Conservation (phyloP, 2,797 vertebrate genomes). For the Epinephelus coioides region DNA sequence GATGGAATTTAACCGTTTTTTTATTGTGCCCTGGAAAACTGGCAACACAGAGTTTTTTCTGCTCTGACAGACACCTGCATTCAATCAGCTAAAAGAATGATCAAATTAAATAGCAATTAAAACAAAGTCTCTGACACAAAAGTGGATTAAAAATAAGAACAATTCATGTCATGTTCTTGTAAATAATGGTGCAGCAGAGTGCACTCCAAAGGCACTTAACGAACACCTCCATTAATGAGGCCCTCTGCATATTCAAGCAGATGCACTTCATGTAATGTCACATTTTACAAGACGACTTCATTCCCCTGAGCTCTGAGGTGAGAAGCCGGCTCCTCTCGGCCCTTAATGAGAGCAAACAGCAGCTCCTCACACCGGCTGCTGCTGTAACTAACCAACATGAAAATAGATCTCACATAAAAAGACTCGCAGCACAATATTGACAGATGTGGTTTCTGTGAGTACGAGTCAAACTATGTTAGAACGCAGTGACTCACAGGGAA, state of each 20-base stretch:
- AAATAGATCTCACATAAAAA: background rate
- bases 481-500: constrained; percentile 14
- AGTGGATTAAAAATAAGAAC: background rate
- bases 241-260: constrained; percentile 18
- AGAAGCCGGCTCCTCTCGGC: background rate
- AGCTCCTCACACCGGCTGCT: background rate
- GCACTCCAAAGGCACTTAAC: background rate
- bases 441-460: constrained; percentile 11
- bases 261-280: background rate
- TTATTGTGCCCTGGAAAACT: constrained; percentile 9
- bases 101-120: background rate
- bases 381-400: background rate
- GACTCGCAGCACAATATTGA: background rate
- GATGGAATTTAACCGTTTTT: background rate
- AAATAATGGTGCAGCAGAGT: background rate
- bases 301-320: constrained; percentile 10
- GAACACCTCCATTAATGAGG: constrained; percentile 19
- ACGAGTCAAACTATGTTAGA: constrained; percentile 9
- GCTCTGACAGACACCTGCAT: background rate
- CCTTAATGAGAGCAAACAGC: constrained; percentile 16
- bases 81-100: background rate
- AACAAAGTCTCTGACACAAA: background rate
- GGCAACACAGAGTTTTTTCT: background rate
- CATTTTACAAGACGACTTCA: constrained; percentile 6
- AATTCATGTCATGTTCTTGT: background rate